Percentiles rank a stretch among this genome's conserved stretches.
These are phyloP conservation scores for Tapera naevia DNA, from an alignment of 2,797 vertebrate species.

Conservation along the genomic window DNA sequence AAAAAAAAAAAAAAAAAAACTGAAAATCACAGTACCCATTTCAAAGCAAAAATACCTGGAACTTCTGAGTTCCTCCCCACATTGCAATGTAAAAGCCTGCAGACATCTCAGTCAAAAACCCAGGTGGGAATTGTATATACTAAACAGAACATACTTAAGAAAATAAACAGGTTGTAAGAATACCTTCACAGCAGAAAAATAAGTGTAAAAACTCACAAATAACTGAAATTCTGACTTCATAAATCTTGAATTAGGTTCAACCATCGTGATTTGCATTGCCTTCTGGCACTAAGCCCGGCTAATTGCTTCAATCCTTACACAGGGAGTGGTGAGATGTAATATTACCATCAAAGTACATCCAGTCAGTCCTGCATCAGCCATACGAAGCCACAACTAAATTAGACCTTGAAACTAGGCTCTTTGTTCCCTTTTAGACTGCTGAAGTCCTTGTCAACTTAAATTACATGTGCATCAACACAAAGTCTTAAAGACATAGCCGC, in stretches of 20 bases:
- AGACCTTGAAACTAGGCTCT: slow-evolving; percentile 39
- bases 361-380: slow-evolving; percentile 20
- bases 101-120: background rate
- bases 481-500: background rate
- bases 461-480: slow-evolving; percentile 27
- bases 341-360: slow-evolving; percentile 32
- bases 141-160: background rate
- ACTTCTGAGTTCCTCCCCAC: background rate
- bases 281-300: slow-evolving; percentile 25
- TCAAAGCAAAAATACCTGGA: background rate
- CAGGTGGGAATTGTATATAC: background rate
- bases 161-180: background rate
- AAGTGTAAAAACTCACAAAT: slow-evolving; percentile 8
- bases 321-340: slow-evolving; percentile 41
- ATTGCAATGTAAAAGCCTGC: background rate
- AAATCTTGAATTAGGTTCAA: slow-evolving; percentile 29
- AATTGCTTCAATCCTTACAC: slow-evolving; percentile 49
- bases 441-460: slow-evolving; percentile 46
- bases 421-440: slow-evolving; percentile 24
- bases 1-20: background rate
- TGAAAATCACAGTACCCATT: background rate
- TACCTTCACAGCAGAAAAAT: background rate
- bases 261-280: background rate
- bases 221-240: slow-evolving; percentile 30
- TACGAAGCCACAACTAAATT: slow-evolving; percentile 45